A percentile compares a stretch with the other conserved stretches of the same genome.
Evolutionary conservation across 2,113 vertebrate species (phyloP).

Genomic region (Cololabis saira): DNA sequence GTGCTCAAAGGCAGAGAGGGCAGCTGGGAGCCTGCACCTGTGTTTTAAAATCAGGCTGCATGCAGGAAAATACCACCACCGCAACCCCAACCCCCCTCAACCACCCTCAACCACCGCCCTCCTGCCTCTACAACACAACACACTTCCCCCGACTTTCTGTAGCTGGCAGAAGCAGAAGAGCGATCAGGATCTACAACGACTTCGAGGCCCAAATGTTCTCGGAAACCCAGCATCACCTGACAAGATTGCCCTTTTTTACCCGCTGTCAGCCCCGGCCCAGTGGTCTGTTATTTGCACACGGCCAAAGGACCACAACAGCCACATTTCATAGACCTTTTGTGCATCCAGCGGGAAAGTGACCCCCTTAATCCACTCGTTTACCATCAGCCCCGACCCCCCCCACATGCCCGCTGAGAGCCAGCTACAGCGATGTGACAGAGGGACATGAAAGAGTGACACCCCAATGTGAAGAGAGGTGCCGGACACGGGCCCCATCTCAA

Average conservation of each 20-base stretch:
- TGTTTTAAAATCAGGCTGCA: constrained; percentile 74
- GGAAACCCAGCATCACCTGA: background rate
- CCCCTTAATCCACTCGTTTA: constrained; percentile 51
- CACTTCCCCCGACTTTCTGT: constrained; percentile 44
- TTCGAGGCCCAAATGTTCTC: background rate
- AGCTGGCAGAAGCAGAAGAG: constrained; percentile 20
- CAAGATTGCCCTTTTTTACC: constrained; percentile 13
- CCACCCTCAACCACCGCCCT: constrained; percentile 1
- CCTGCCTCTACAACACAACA: constrained; percentile 30
- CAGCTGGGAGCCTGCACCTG: constrained; percentile 70
- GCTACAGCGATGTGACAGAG: constrained; percentile 66
- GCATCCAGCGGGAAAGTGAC: constrained; percentile 52
- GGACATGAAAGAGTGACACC: constrained; percentile 71
- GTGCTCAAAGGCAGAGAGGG: constrained; percentile 22
- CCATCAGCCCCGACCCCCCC: constrained; percentile 41
- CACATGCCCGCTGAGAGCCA: constrained; percentile 67
- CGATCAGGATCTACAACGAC: background rate
- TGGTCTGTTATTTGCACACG: background rate
- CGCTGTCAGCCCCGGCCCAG: background rate
- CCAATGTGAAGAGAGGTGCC: constrained; percentile 73
- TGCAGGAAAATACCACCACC: constrained; percentile 61
- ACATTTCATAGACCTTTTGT: constrained; percentile 46
- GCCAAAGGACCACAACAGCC: constrained; percentile 16
- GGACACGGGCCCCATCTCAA: constrained; percentile 68
- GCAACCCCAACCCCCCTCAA: constrained; percentile 1